Base-by-base conservation (phyloP, 2,888 invertebrate species). In the Melanargia galathea region DNA sequence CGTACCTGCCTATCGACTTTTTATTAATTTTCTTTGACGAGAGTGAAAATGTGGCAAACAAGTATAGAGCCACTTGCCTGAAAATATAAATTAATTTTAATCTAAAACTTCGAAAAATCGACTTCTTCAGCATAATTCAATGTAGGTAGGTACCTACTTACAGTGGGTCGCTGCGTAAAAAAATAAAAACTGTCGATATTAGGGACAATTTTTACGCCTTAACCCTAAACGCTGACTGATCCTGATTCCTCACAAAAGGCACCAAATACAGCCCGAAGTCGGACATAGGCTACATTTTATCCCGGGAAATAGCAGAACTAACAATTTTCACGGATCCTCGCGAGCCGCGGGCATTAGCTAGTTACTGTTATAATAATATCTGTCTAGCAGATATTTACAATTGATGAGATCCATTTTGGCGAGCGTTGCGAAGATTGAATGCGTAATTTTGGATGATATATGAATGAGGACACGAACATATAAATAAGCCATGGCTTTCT, bases 1-100 rank as follows among this genome's bases (percentile, higher is more conserved):
- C 24, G n/a, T n/a, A n/a, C n/a, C n/a, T n/a, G n/a, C n/a, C n/a
- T 24, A 38, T n/a, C 38, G 40, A 24, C 13, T 54, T 54, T 54
- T 13, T 38, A 40, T 24, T 24, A 24, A 54, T 24, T 40, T 35
- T 51, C 51, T 51, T 26, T 20, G 35, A 35, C n/a, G 40, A 54
- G 38, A 52, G 13, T n/a, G 11, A 20, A 54, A 38, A 38, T 40
- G 22, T 24, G 30, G 18, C 33, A 3, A 6, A 33, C 33, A 35
- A 33, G 7, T 24, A 11, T 7, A n/a, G 6, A 22, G 38, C 24
- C 38, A 54, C 7, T n/a, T 18, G 38, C 3, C 11, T 52, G 20
- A 13, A 18, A 52, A 7, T 20, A 13, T 13, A 11, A n/a, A 1
- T 38, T 38, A 13, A 16, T 38, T 38, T 38, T 38, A n/a, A 5